Conservation (phyloP, 2,113 vertebrate species). For the Tyrannus savana region DNA sequence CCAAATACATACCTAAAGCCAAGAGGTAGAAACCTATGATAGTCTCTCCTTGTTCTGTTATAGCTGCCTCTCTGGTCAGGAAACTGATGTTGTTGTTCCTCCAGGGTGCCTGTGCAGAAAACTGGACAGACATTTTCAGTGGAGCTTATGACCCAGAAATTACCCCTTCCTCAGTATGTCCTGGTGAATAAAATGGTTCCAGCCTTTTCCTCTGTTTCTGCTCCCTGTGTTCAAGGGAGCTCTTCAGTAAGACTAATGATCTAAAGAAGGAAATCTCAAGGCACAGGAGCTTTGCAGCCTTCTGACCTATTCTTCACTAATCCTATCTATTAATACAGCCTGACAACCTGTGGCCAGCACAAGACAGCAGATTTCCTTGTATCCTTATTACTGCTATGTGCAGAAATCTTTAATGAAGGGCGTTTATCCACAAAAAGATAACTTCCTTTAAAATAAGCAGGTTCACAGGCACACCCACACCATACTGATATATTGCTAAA, state of each 20-base stretch:
- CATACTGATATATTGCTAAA: background rate
- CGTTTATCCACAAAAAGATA: background rate
- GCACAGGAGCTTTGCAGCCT: slow-evolving; percentile 51
- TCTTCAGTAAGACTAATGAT: slow-evolving; percentile 34
- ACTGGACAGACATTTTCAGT: slow-evolving; percentile 77
- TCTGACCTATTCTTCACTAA: slow-evolving; percentile 65
- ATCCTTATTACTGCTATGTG: background rate
- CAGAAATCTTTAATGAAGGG: background rate
- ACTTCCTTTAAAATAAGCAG: background rate
- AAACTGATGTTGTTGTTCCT: slow-evolving; percentile 85
- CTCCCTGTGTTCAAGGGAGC: background rate
- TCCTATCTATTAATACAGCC: slow-evolving; percentile 66
- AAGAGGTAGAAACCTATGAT: slow-evolving; percentile 83
- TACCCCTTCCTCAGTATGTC: slow-evolving; percentile 10
- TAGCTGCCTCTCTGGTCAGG: slow-evolving; percentile 75
- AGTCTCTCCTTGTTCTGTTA: slow-evolving; percentile 84
- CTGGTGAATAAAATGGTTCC: background rate
- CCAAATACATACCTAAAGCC: slow-evolving; percentile 73
- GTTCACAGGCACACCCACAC: background rate
- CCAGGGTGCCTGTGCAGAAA: slow-evolving; percentile 82
- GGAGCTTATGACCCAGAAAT: background rate
- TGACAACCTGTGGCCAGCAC: background rate
- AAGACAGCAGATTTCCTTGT: slow-evolving; percentile 11
- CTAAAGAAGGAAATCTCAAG: slow-evolving; percentile 61
- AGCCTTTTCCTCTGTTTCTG: slow-evolving; percentile 14